Percentiles rank a stretch among this genome's conserved stretches.
These are phyloP conservation scores for Meganola albula DNA, from an alignment of 2,888 invertebrate genomes.

Conservation along the genomic window DNA sequence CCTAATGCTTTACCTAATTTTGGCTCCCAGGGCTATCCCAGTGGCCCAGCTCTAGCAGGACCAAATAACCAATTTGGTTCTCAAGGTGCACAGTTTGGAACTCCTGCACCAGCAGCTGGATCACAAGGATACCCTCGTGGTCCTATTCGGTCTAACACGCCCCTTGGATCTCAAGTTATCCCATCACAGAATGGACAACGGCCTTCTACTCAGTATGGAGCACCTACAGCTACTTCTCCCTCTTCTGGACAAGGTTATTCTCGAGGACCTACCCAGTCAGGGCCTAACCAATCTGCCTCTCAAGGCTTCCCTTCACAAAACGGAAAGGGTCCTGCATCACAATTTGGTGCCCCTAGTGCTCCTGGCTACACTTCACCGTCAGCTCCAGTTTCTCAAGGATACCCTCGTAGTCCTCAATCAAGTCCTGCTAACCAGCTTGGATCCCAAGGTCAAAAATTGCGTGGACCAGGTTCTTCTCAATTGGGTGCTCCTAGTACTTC, in stretches of 20 bases:
- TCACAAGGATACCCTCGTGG: background rate
- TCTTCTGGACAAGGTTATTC: background rate
- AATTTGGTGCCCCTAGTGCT: conserved; percentile 14
- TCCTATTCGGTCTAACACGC: background rate
- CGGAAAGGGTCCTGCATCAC: conserved; percentile 13
- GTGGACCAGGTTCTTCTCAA: too few species aligned
- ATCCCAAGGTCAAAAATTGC: too few species aligned
- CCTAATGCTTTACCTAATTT: conserved; percentile 3
- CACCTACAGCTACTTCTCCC: conserved; percentile 1
- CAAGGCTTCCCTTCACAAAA: conserved; percentile 2
- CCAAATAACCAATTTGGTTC: conserved; percentile 4
- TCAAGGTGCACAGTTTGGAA: conserved; percentile 17
- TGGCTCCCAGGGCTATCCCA: background rate
- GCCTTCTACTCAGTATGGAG: conserved; percentile 12
- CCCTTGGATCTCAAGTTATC: background rate
- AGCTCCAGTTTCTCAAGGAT: too few species aligned
- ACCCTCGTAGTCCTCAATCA: conserved; percentile 5
- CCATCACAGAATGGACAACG: background rate
- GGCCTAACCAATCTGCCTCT: background rate
- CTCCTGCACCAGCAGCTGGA: conserved; percentile 6
- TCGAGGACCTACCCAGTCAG: conserved; percentile 1
- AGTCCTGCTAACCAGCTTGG: conserved; percentile 11
- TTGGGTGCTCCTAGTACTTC: too few species aligned
- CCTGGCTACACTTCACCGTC: too few species aligned
- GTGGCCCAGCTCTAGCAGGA: background rate